A percentile compares a stretch with the other conserved stretches of the same genome.
Evolutionary conservation across 1,140 invertebrate genomes (phyloP).

Genomic region (Drosophila tropicalis): DNA sequence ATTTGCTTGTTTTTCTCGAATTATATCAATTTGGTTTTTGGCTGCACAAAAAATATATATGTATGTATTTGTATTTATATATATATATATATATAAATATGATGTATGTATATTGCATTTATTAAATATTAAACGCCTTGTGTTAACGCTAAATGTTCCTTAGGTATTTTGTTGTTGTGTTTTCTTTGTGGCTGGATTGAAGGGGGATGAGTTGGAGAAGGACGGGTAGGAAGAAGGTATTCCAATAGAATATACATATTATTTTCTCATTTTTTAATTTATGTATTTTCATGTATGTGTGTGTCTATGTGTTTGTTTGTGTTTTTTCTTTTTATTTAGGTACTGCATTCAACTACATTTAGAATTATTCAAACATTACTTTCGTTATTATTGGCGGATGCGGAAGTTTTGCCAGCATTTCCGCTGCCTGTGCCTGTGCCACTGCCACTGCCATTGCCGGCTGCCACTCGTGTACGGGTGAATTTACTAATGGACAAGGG

Average conservation of each 20-base stretch:
- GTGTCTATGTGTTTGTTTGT: neutral
- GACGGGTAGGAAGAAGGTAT: too few relatives aligned
- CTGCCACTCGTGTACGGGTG: conserved; percentile 58
- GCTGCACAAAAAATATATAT: conserved; percentile 70
- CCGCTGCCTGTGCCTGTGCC: conserved; percentile 9
- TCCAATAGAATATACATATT: conserved; percentile 4
- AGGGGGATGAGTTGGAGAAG: too few relatives aligned
- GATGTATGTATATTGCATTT: conserved; percentile 60
- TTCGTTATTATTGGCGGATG: conserved; percentile 61
- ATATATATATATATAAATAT: conserved; percentile 41
- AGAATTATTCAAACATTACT: conserved; percentile 73
- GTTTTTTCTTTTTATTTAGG: conserved; percentile 50
- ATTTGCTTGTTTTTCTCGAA: conserved; percentile 23
- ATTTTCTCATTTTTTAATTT: conserved; percentile 11
- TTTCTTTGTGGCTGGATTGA: neutral
- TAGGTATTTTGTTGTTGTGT: conserved; percentile 38
- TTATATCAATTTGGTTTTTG: conserved; percentile 33
- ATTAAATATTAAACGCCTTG: conserved; percentile 54
- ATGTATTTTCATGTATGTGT: neutral
- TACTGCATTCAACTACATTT: conserved; percentile 71
- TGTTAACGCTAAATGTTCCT: conserved; percentile 59
- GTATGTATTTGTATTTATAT: conserved; percentile 29
- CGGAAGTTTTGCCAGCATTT: conserved; percentile 26
- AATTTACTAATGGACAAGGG: conserved; percentile 76
- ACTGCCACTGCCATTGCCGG: conserved; percentile 16